phyloP scores from a whole-genome alignment of 1,140 invertebrate species.

The Harlomillsia oculata region DNA sequence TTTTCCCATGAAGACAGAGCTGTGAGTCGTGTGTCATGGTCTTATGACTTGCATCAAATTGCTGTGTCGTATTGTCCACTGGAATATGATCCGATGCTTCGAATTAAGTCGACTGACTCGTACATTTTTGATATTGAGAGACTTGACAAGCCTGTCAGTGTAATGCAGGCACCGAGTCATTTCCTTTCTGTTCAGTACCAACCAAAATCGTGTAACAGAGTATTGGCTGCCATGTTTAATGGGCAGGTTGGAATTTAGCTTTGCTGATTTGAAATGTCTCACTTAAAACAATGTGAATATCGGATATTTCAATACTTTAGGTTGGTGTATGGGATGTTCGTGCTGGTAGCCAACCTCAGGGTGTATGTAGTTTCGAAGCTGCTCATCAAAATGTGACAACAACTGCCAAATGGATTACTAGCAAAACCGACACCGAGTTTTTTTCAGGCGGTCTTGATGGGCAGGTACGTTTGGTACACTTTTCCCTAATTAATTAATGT shows the following conservation, averaged over 20 bases:
- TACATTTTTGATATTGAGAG: constrained; percentile 88
- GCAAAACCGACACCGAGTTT: constrained; percentile 76
- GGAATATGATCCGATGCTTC: constrained; percentile 60
- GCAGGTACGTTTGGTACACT: constrained; percentile 47
- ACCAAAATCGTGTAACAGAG: constrained; percentile 75
- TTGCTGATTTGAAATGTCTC: not conserved
- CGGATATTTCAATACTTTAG: constrained; percentile 20
- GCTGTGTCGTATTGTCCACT: constrained; percentile 78
- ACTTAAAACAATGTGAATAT: constrained; percentile 6
- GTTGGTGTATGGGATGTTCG: constrained; percentile 71
- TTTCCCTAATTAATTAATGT: not conserved
- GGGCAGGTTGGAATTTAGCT: constrained; percentile 43
- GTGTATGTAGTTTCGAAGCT: constrained; percentile 52
- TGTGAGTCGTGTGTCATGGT: constrained; percentile 78
- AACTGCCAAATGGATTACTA: constrained; percentile 69
- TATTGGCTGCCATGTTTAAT: constrained; percentile 78
- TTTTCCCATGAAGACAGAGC: constrained; percentile 58
- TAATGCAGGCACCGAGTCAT: constrained; percentile 62
- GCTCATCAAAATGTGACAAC: constrained; percentile 69
- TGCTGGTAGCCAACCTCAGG: constrained; percentile 57
- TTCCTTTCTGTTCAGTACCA: constrained; percentile 80
- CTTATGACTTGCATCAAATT: constrained; percentile 68
- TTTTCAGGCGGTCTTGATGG: constrained; percentile 84
- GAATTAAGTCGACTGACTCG: constrained; percentile 54
- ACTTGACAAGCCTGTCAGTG: constrained; percentile 54